phyloP scores from a whole-genome alignment of 2,797 vertebrate genomes.

The Apogon talboti region DNA sequence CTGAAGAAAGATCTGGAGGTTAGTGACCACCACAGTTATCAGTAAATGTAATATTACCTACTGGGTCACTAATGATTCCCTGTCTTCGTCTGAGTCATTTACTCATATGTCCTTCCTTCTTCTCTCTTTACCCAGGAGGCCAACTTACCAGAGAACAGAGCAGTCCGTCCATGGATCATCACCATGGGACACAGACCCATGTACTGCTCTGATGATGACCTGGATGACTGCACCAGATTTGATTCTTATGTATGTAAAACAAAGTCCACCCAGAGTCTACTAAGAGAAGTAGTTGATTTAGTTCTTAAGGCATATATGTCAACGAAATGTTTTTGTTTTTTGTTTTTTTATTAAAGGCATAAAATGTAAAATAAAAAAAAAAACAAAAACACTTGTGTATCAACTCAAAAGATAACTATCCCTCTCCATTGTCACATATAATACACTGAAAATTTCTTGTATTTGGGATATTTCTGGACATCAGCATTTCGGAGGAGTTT shows the following conservation, averaged over 20 bases:
- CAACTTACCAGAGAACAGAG: conserved; percentile 82
- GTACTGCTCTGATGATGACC: conserved; percentile 92
- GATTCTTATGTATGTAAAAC: conserved; percentile 84
- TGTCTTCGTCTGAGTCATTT: not conserved
- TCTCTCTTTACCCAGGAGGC: conserved; percentile 81
- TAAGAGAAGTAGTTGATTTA: too few species aligned
- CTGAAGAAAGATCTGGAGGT: conserved; percentile 89
- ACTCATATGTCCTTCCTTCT: not conserved
- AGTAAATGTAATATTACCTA: not conserved
- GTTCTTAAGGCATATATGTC: too few species aligned
- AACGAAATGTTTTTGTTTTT: too few species aligned
- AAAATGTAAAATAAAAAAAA: not conserved
- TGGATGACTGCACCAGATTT: conserved; percentile 88
- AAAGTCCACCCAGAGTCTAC: not conserved
- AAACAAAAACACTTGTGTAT: not conserved
- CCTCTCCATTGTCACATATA: too few species aligned
- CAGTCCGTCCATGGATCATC: conserved; percentile 89
- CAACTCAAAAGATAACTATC: too few species aligned
- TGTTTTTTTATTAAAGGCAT: too few species aligned
- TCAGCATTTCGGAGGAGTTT: too few species aligned
- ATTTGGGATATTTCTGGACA: too few species aligned
- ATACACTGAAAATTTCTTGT: too few species aligned
- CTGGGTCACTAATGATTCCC: not conserved
- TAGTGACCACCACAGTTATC: conserved; percentile 16
- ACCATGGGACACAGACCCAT: conserved; percentile 94